These are phyloP conservation scores for Sinodicranocentrus sp. DNA, from an alignment of 2,888 invertebrate genomes.

Conservation along the genomic window DNA sequence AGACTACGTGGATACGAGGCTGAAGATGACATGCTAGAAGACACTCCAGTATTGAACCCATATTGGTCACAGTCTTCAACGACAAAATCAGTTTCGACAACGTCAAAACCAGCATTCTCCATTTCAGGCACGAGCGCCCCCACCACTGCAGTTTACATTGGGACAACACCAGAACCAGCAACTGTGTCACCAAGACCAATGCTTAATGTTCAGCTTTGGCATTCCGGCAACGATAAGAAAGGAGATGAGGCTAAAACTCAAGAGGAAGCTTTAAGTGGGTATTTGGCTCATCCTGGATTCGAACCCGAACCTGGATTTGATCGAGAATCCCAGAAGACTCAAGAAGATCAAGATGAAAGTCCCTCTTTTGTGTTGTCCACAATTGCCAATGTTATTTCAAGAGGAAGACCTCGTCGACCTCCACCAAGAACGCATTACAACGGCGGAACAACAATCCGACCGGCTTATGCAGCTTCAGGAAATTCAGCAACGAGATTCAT, in stretches of 20 bases:
- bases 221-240: neutral
- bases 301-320: neutral
- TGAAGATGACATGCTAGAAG: neutral
- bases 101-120: neutral
- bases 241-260: neutral
- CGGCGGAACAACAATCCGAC: constrained; percentile 10
- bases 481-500: constrained; percentile 32
- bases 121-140: constrained; percentile 38
- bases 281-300: constrained; percentile 33
- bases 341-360: constrained; percentile 28
- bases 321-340: neutral
- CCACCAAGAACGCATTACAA: neutral
- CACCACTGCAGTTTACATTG: neutral
- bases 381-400: constrained; percentile 15
- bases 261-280: neutral
- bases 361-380: constrained; percentile 21
- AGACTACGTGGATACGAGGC: neutral
- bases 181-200: constrained; percentile 59
- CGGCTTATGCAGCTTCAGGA: constrained; percentile 6
- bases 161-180: neutral
- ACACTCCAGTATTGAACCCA: constrained; percentile 12
- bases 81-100: neutral
- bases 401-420: constrained; percentile 14
- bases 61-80: constrained; percentile 25
- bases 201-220: constrained; percentile 42